Evolutionary conservation across 1,140 invertebrate species (phyloP).

Genomic region (Oryctes rhinoceros): DNA sequence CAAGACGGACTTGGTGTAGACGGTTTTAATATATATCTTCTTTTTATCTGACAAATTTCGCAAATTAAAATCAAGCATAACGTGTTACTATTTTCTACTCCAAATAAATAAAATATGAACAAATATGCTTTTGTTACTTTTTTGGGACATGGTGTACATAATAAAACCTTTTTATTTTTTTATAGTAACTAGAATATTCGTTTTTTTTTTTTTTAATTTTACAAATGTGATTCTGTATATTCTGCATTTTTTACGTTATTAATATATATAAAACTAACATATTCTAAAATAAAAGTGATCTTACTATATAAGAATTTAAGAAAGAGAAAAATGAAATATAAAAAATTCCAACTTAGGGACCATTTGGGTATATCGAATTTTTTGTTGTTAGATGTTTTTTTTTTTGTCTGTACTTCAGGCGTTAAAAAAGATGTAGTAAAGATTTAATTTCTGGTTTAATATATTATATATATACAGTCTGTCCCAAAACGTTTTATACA

Average conservation of each 20-base stretch:
- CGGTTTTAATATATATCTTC: neutral
- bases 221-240: neutral
- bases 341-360: neutral
- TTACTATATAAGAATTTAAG: neutral
- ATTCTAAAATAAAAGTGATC: conserved; percentile 22
- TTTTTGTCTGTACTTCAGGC: too few relatives aligned
- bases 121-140: too few relatives aligned
- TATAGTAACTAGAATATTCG: neutral
- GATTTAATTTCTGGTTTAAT: too few relatives aligned
- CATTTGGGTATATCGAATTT: neutral
- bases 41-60: neutral
- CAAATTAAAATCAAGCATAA: too few relatives aligned
- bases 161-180: neutral
- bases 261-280: neutral
- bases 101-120: too few relatives aligned
- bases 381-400: too few relatives aligned
- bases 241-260: neutral
- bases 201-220: conserved; percentile 10
- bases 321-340: neutral
- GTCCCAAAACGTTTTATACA: too few relatives aligned
- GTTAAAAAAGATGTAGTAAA: too few relatives aligned
- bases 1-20: too few relatives aligned
- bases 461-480: too few relatives aligned
- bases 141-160: too few relatives aligned
- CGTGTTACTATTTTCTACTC: too few relatives aligned